A percentile compares a stretch with the other conserved stretches of the same genome.
Conservation (phyloP, 2,888 invertebrate genomes). For the Parthenolecanium corni region DNA sequence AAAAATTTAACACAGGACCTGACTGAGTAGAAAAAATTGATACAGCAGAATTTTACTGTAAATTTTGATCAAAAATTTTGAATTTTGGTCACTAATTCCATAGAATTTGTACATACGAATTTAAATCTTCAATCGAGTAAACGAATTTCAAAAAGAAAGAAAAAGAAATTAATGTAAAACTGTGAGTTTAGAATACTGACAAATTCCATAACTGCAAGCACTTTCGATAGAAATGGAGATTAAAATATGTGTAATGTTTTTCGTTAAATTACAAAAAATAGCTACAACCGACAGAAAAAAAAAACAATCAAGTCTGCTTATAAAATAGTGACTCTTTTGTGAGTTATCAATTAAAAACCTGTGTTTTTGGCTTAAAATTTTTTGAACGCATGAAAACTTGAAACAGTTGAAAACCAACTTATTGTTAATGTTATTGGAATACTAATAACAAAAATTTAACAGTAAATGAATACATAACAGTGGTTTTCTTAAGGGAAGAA, state of each 20-base stretch:
- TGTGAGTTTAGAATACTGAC: not conserved
- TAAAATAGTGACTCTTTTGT: constrained; percentile 5
- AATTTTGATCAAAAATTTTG: constrained; percentile 19
- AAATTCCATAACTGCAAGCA: constrained; percentile 22
- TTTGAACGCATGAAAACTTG: not conserved
- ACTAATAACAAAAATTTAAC: constrained; percentile 23
- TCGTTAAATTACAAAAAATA: not conserved
- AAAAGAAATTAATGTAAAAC: not conserved
- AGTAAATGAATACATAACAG: constrained; percentile 17
- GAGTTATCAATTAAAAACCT: no score
- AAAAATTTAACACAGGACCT: constrained; percentile 1
- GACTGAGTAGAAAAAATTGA: constrained; percentile 11
- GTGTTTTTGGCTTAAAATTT: not conserved
- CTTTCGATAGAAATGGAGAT: constrained; percentile 12
- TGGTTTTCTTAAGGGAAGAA: not conserved
- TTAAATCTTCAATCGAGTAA: not conserved
- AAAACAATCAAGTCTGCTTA: not conserved
- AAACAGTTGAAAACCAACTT: constrained; percentile 13
- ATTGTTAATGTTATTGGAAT: constrained; percentile 19
- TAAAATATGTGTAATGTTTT: constrained; percentile 25
- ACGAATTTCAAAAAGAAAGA: not conserved
- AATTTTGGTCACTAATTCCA: constrained; percentile 25
- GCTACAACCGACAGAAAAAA: not conserved
- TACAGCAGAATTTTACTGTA: not conserved
- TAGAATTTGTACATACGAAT: not conserved